Conservation (phyloP, 2,888 invertebrate species). For the Ethmia dodecea region DNA sequence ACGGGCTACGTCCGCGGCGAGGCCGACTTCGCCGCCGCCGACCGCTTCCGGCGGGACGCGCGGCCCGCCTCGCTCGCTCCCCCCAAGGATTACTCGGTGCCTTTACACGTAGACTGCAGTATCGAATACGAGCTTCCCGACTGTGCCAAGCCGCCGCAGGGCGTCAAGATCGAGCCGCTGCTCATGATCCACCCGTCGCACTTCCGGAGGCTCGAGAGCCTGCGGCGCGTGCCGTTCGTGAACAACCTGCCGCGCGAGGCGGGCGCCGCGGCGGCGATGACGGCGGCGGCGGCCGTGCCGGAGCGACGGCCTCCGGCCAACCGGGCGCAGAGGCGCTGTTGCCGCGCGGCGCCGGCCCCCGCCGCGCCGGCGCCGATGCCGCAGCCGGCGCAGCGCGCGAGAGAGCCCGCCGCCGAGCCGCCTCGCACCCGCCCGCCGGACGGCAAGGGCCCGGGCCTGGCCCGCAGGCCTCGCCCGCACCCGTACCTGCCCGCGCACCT, state of each 20-base stretch:
- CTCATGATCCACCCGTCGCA: conserved; percentile 94
- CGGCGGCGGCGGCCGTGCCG: conserved; percentile 18
- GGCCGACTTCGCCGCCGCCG: conserved; percentile 67
- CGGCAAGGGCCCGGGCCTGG: conserved; percentile 36
- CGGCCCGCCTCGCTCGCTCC: conserved; percentile 74
- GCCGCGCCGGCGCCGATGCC: conserved; percentile 24
- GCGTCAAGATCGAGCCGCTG: conserved; percentile 88
- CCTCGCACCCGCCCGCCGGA: conserved; percentile 39
- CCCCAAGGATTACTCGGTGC: conserved; percentile 90
- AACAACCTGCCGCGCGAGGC: conserved; percentile 85
- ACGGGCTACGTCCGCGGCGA: conserved; percentile 74
- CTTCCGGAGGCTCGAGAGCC: conserved; percentile 91
- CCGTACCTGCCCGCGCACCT: conserved; percentile 43
- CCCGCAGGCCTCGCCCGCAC: conserved; percentile 41
- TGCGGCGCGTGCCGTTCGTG: conserved; percentile 88
- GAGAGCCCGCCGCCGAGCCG: conserved; percentile 12
- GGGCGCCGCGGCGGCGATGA: conserved; percentile 28
- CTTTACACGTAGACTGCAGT: conserved; percentile 93
- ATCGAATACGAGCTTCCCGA: conserved; percentile 94
- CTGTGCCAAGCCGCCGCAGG: conserved; percentile 91
- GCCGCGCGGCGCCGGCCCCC: conserved; percentile 28
- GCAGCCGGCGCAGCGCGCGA: conserved; percentile 21
- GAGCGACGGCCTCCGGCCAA: conserved; percentile 1
- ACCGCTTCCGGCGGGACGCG: conserved; percentile 65
- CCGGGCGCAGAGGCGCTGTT: conserved; percentile 23